Percentiles rank a stretch among this genome's conserved stretches.
These are phyloP conservation scores for Simalia tracyae DNA, from an alignment of 2,797 vertebrate genomes.

Conservation along the genomic window DNA sequence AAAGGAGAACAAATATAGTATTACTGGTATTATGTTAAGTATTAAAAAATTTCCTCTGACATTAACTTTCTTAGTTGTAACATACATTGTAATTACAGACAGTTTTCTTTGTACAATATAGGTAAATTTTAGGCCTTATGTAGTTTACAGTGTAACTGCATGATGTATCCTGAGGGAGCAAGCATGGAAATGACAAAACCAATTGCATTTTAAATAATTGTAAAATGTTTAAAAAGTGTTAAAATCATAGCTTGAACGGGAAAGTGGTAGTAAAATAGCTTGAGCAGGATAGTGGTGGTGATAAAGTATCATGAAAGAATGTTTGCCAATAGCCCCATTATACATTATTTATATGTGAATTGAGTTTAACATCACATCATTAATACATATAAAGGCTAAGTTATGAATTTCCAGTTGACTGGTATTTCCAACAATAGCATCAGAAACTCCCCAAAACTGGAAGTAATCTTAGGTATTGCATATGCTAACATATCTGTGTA, in stretches of 20 bases:
- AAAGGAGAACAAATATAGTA: slow-evolving; percentile 43
- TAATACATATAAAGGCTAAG: not conserved
- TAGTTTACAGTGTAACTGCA: not conserved
- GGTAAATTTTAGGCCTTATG: slow-evolving; percentile 36
- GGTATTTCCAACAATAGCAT: not conserved
- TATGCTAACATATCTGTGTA: not conserved
- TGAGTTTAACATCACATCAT: not conserved
- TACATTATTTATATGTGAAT: not conserved
- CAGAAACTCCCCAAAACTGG: not conserved
- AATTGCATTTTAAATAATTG: not conserved
- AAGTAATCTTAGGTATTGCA: not conserved
- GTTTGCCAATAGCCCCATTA: not conserved
- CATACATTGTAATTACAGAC: slow-evolving; percentile 25
- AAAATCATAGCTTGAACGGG: not conserved
- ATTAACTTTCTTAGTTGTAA: slow-evolving; percentile 36
- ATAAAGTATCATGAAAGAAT: not conserved
- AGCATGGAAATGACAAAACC: not conserved
- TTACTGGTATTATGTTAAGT: slow-evolving; percentile 32
- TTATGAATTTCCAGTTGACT: not conserved
- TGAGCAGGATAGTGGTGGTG: not conserved
- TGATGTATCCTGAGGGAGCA: not conserved
- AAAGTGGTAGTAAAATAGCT: not conserved
- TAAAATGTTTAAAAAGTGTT: not conserved
- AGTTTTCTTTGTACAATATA: not conserved
- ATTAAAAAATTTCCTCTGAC: not conserved